Evolutionary conservation across 2,888 invertebrate genomes (phyloP).

Genomic region (Catonia carolina): DNA sequence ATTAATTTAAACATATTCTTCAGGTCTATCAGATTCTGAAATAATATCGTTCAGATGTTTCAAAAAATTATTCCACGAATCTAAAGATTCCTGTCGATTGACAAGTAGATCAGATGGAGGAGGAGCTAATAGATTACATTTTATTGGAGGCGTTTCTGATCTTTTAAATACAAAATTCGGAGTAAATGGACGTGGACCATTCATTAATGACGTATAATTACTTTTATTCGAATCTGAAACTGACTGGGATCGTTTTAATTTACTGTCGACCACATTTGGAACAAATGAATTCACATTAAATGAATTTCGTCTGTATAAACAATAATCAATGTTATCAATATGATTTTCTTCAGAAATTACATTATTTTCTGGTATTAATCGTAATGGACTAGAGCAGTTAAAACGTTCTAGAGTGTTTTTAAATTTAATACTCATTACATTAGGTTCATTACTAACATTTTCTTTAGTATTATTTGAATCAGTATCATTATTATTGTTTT

Average conservation of each 20-base stretch:
- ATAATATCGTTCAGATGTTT: conserved; percentile 45
- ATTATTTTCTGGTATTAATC: no score
- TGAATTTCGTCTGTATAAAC: no score
- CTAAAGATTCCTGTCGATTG: conserved; percentile 20
- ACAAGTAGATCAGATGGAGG: conserved; percentile 20
- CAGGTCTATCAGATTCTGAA: conserved; percentile 37
- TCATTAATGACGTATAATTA: no score
- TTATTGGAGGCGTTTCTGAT: conserved; percentile 2
- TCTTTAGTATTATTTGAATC: no score
- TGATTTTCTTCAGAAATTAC: no score
- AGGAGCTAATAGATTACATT: conserved; percentile 23
- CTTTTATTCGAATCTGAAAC: background rate
- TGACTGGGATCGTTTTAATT: background rate
- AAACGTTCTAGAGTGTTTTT: no score
- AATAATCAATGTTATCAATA: no score
- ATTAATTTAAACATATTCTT: conserved; percentile 46
- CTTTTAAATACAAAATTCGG: background rate
- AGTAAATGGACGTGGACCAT: background rate
- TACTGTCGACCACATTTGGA: background rate
- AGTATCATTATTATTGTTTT: no score
- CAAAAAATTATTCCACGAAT: conserved; percentile 48
- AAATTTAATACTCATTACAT: no score
- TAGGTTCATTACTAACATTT: no score
- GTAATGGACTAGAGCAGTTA: no score
- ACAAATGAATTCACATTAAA: no score